A percentile compares a stretch with the other conserved stretches of the same genome.
These are phyloP conservation scores for Aphidoletes aphidimyza DNA, from an alignment of 2,888 invertebrate species.

Conservation along the genomic window DNA sequence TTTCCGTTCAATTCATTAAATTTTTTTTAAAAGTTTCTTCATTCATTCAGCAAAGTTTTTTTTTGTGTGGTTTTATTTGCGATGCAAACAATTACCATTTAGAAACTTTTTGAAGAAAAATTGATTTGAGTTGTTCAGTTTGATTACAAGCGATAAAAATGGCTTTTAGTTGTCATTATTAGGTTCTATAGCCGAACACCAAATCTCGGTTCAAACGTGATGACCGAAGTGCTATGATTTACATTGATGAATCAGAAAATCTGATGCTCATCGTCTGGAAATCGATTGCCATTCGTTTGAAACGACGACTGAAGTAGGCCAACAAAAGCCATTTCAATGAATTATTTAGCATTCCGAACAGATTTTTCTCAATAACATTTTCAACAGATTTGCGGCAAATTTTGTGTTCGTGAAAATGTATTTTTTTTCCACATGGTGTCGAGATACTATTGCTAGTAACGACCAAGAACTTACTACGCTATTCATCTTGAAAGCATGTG, in stretches of 20 bases:
- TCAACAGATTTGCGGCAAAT: background rate
- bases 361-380: background rate
- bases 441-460: background rate
- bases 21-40: too few relatives aligned
- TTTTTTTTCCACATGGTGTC: background rate
- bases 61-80: too few relatives aligned
- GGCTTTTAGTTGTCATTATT: background rate
- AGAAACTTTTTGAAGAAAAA: background rate
- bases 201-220: background rate
- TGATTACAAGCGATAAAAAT: background rate
- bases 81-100: too few relatives aligned
- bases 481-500: background rate
- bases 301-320: background rate
- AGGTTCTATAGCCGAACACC: background rate
- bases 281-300: slow-evolving; percentile 23
- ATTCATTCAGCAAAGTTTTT: too few relatives aligned
- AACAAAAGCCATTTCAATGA: slow-evolving; percentile 12
- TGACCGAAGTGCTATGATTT: background rate
- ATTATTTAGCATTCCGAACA: slow-evolving; percentile 2
- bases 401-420: slow-evolving; percentile 8
- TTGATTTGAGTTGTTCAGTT: slow-evolving; percentile 1
- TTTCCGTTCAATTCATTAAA: background rate
- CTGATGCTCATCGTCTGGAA: background rate
- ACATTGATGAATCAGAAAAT: background rate
- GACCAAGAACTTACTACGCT: background rate